Base-by-base conservation (phyloP, 1,140 invertebrate species). In the Phortica variegata region DNA sequence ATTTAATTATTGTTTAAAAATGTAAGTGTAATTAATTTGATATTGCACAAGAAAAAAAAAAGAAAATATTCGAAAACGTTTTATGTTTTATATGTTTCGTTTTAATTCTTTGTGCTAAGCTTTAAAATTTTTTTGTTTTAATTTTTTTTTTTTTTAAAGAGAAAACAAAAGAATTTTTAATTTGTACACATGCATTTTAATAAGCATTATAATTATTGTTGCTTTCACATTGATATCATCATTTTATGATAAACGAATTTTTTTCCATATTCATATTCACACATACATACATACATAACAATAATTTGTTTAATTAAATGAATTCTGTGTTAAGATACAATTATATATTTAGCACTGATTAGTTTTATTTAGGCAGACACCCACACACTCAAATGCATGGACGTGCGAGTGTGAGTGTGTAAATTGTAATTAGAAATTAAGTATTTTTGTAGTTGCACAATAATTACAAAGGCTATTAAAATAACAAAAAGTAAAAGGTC, bases 211-310 rank as follows among this genome's bases (percentile, higher is more conserved):
- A 57, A 51, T 37, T 56, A 48, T 62, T 68, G 63, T 62, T 66
- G 62, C 62, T 66, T 66, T 66, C 62, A 66, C 66, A 66, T 66
- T 66, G 62, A 66, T 66, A 66, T 66, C 62, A 66, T 66, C 62
- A 26, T 26, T 26, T 26, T 26, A 26, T 26, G 23, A 26, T 63
- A 55, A 52, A 59, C 32, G 33, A 54, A 54, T 51, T 50, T 49
- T 54, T 43, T 43, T 34, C 47, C 43, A 58, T 45, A 42, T 43
- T 50, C 44, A 59, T 15, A 54, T 39, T 49, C 31, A 26, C 45
- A 57, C 17, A 50, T 39, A 37, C 13, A 50, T 31, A 47, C 21
- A 18, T 3, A 38, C 18, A 26, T 18, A 43, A 23, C 49, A 49
- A 41, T 5, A 13, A 29, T 23, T 37, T 41, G 26, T 16, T 10